Percentiles rank a stretch among this genome's conserved stretches.
Evolutionary conservation across 1,140 invertebrate genomes (phyloP).

Genomic region (Eriosoma lanigerum): DNA sequence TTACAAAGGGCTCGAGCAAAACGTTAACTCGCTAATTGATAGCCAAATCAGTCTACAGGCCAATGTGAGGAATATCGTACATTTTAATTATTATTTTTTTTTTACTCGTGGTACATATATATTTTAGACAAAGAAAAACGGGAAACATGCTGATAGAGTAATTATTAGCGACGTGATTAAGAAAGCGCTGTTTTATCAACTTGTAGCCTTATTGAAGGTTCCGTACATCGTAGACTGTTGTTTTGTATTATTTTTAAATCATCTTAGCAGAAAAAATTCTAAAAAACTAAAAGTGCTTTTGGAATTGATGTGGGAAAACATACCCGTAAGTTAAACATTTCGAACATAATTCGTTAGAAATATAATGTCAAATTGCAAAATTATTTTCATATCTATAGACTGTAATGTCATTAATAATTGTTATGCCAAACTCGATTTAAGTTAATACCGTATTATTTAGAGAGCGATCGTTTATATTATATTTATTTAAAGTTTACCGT

Average conservation of each 20-base stretch:
- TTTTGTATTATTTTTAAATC: background rate
- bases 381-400: too few species aligned
- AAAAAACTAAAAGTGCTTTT: background rate
- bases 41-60: background rate
- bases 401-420: too few species aligned
- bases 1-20: background rate
- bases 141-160: background rate
- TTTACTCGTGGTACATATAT: background rate
- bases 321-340: constrained; percentile 6
- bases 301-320: constrained; percentile 17
- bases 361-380: too few species aligned
- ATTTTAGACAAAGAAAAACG: background rate
- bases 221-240: background rate
- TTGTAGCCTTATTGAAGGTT: background rate
- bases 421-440: too few species aligned
- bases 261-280: background rate
- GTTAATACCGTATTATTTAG: too few species aligned
- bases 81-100: background rate
- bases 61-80: background rate
- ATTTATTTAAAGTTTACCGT: too few species aligned
- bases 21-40: background rate
- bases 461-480: too few species aligned
- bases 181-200: background rate
- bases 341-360: too few species aligned
- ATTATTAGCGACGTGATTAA: background rate